A percentile compares a stretch with the other conserved stretches of the same genome.
These are phyloP conservation scores for Anhinga anhinga DNA, from an alignment of 2,113 vertebrate species.

Conservation along the genomic window DNA sequence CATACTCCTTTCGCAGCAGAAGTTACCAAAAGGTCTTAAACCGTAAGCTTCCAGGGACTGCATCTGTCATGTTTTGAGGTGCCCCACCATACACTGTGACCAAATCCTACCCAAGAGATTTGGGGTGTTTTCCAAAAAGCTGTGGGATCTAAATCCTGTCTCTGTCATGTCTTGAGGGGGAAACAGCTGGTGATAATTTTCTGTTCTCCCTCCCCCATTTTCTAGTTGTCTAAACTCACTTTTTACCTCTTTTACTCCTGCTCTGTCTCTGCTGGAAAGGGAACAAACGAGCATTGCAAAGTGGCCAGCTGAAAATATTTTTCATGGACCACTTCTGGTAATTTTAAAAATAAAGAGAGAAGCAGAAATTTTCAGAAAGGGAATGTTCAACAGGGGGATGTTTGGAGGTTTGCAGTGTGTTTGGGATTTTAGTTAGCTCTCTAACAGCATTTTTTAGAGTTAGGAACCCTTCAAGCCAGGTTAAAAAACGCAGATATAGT, in stretches of 20 bases:
- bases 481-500: neutral
- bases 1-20: neutral
- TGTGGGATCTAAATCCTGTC: neutral
- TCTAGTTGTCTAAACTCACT: neutral
- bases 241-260: neutral
- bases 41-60: neutral
- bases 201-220: neutral
- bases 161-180: neutral
- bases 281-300: neutral
- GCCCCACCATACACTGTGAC: neutral
- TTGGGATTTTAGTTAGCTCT: neutral
- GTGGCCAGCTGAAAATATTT: neutral
- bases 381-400: neutral
- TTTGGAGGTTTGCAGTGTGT: neutral
- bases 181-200: neutral
- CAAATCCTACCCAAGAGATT: neutral
- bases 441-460: neutral
- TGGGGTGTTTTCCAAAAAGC: neutral
- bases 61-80: neutral
- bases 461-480: neutral
- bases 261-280: neutral
- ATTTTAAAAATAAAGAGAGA: neutral
- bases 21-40: neutral
- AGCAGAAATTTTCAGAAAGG: neutral
- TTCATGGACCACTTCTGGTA: neutral